Conservation (phyloP, 1,140 invertebrate species). For the Leucophenga varia region DNA sequence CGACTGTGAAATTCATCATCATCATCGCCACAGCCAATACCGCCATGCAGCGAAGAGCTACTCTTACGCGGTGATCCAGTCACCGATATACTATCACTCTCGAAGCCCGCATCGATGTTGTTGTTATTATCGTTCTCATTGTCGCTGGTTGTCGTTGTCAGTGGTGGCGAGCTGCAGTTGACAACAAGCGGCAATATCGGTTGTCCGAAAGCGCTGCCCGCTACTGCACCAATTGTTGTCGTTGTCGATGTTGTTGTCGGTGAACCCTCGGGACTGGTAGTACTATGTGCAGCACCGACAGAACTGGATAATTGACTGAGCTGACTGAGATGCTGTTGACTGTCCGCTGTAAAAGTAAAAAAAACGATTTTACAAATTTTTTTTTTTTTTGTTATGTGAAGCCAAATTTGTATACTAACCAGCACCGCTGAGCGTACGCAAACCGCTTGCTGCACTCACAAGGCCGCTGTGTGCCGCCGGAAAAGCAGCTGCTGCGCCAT, state of each 20-base stretch:
- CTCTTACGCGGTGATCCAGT: conserved; percentile 61
- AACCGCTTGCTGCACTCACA: conserved; percentile 21
- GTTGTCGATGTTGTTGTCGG: conserved; percentile 46
- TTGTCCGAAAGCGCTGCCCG: conserved; percentile 31
- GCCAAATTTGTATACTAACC: not conserved
- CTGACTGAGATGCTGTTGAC: conserved; percentile 30
- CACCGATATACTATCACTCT: conserved; percentile 70
- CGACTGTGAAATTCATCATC: conserved; percentile 49
- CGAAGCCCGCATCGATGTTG: conserved; percentile 51
- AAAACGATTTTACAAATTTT: not conserved
- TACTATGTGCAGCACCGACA: conserved; percentile 64
- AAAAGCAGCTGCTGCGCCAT: conserved; percentile 59
- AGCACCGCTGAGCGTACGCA: conserved; percentile 33
- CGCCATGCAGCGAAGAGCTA: conserved; percentile 17
- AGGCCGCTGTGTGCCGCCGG: conserved; percentile 58
- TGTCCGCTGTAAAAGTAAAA: conserved; percentile 1
- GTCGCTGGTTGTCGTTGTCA: conserved; percentile 31
- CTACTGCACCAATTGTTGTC: conserved; percentile 29
- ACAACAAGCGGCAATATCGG: conserved; percentile 19
- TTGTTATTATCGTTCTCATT: conserved; percentile 45
- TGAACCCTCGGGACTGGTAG: conserved; percentile 65
- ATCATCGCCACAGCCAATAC: too few relatives aligned
- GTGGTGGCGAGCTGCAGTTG: conserved; percentile 28
- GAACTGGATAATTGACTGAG: conserved; percentile 32
- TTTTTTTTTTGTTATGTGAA: too few relatives aligned